A percentile compares a stretch with the other conserved stretches of the same genome.
These are phyloP conservation scores for Plecotus auritus DNA, from an alignment of 2,113 vertebrate species.

Conservation along the genomic window DNA sequence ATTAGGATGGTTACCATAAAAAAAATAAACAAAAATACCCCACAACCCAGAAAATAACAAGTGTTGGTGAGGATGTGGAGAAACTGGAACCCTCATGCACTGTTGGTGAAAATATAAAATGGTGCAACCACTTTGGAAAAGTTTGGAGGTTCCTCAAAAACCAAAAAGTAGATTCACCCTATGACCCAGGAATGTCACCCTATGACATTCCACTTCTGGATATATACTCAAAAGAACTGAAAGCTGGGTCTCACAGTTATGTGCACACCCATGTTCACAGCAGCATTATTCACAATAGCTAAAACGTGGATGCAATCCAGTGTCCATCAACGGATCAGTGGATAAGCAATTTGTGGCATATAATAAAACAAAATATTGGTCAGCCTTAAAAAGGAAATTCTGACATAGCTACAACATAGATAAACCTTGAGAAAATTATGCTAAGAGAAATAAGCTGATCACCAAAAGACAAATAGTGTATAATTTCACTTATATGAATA, in stretches of 20 bases:
- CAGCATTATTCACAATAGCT: not conserved
- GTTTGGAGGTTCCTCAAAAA: not conserved
- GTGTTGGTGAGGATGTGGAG: not conserved
- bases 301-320: not conserved
- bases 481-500: not conserved
- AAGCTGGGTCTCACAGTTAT: not conserved
- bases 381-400: not conserved
- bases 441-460: not conserved
- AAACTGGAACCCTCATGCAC: not conserved
- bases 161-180: not conserved
- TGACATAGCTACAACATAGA: not conserved
- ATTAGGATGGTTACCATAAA: not conserved
- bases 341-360: not conserved
- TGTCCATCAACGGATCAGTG: no score
- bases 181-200: not conserved
- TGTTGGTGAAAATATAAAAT: not conserved
- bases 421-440: not conserved
- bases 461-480: not conserved
- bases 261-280: not conserved
- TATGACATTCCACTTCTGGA: not conserved
- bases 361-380: not conserved
- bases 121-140: not conserved
- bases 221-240: not conserved
- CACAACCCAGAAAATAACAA: not conserved
- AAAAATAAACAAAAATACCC: not conserved